phyloP scores from a whole-genome alignment of 2,888 invertebrate species.

The Euplagia quadripunctaria region DNA sequence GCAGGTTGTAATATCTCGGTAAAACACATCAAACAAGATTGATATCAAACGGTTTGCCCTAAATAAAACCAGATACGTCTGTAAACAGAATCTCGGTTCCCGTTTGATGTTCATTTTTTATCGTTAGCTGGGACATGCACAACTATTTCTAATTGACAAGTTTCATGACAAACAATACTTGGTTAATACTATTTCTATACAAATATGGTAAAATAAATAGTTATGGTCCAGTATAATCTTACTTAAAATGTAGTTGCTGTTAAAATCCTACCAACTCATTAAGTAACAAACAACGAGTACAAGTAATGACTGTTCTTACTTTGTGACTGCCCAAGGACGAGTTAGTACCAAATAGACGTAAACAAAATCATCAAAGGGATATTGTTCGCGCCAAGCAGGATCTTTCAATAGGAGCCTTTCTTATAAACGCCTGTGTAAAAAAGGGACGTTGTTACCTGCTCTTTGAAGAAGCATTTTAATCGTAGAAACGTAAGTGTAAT shows the following conservation, averaged over 20 bases:
- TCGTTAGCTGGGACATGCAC: slow-evolving; percentile 58
- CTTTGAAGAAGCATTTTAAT: slow-evolving; percentile 34
- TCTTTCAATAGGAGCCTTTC: slow-evolving; percentile 62
- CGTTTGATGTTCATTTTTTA: slow-evolving; percentile 76
- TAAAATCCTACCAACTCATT: slow-evolving; percentile 33
- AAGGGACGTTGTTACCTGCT: slow-evolving; percentile 82
- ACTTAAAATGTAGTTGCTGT: slow-evolving; percentile 22
- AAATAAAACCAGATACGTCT: slow-evolving; percentile 75
- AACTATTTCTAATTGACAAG: slow-evolving; percentile 66
- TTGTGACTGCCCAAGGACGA: slow-evolving; percentile 39
- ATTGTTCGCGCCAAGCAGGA: slow-evolving; percentile 46
- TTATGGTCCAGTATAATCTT: slow-evolving; percentile 19
- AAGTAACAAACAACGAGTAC: slow-evolving; percentile 22
- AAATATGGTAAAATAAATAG: slow-evolving; percentile 24
- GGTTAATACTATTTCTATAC: slow-evolving; percentile 37
- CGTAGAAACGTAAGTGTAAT: slow-evolving; percentile 26
- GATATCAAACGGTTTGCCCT: slow-evolving; percentile 76
- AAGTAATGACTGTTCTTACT: slow-evolving; percentile 33
- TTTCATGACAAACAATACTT: slow-evolving; percentile 57
- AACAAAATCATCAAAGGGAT: slow-evolving; percentile 51
- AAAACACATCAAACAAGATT: slow-evolving; percentile 79
- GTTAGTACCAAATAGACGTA: slow-evolving; percentile 41
- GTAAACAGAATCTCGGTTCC: slow-evolving; percentile 65
- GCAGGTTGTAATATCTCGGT: slow-evolving; percentile 56
- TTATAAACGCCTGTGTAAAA: slow-evolving; percentile 67